Conservation (phyloP, 2,113 vertebrate genomes). For the Leptobrachium leishanense region DNA sequence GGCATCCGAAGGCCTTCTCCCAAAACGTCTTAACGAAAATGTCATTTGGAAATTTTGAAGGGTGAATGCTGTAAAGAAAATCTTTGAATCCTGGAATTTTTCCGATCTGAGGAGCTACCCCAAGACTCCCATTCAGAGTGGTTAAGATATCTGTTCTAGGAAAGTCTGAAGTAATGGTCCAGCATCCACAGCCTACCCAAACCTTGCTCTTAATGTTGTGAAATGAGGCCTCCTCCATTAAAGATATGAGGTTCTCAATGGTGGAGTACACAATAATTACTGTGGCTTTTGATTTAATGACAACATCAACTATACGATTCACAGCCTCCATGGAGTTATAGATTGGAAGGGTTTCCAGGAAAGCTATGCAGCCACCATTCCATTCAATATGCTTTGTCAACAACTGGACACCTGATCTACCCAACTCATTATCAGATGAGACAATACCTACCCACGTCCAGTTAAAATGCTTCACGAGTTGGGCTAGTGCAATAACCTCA, state of each 20-base stretch:
- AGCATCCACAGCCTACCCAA: slow-evolving; percentile 21
- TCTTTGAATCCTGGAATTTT: slow-evolving; percentile 41
- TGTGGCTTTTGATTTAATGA: slow-evolving; percentile 31
- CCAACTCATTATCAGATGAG: slow-evolving; percentile 32
- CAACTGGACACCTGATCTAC: slow-evolving; percentile 23
- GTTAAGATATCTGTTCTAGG: slow-evolving; percentile 17
- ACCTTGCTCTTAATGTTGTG: slow-evolving; percentile 29
- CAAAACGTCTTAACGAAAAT: slow-evolving; percentile 33
- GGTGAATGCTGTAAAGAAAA: slow-evolving; percentile 29
- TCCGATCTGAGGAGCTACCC: neutral
- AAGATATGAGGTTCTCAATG: slow-evolving; percentile 20
- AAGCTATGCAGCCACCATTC: slow-evolving; percentile 29
- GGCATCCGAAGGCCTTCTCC: slow-evolving; percentile 31
- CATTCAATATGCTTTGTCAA: slow-evolving; percentile 9
- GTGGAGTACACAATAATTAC: slow-evolving; percentile 31
- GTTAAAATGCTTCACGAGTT: slow-evolving; percentile 20
- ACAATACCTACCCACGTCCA: slow-evolving; percentile 41
- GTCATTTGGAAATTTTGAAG: slow-evolving; percentile 29
- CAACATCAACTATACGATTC: slow-evolving; percentile 10
- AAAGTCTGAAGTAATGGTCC: slow-evolving; percentile 34
- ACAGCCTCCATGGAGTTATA: slow-evolving; percentile 21
- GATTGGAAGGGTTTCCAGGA: slow-evolving; percentile 27
- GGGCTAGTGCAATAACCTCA: slow-evolving; percentile 14
- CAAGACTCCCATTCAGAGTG: slow-evolving; percentile 40
- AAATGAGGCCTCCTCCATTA: slow-evolving; percentile 39